A percentile compares a stretch with the other conserved stretches of the same genome.
Evolutionary conservation across 92 coral and sea anemone species (phyloP).

Genomic region (Parazoanthus swiftii): DNA sequence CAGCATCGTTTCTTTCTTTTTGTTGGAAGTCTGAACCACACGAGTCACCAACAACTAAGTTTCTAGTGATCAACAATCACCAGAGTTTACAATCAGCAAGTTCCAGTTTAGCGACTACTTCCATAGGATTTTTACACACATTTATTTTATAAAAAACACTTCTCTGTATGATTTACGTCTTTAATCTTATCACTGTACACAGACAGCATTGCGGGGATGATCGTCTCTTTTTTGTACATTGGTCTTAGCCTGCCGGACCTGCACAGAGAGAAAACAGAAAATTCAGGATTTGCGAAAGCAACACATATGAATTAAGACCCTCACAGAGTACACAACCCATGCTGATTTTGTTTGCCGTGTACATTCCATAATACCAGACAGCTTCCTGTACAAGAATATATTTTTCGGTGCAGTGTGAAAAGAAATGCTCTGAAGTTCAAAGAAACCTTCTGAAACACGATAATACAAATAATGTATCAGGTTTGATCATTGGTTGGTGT

Average conservation of each 20-base stretch:
- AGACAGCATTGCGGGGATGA: constrained; percentile 11
- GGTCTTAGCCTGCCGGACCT: not conserved
- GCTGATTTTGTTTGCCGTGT: not conserved
- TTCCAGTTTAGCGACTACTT: constrained; percentile 28
- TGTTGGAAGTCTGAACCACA: constrained; percentile 24
- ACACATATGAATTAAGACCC: not conserved
- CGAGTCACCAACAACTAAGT: not conserved
- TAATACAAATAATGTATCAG: too few species aligned
- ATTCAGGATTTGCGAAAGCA: not conserved
- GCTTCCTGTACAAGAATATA: too few species aligned
- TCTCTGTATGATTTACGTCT: constrained; percentile 42
- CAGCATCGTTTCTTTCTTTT: constrained; percentile 15
- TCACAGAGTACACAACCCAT: not conserved
- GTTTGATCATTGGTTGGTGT: too few species aligned
- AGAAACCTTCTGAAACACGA: too few species aligned
- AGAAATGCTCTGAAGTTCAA: too few species aligned
- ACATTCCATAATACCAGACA: too few species aligned
- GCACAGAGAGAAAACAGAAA: not conserved
- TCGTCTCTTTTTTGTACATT: constrained; percentile 36
- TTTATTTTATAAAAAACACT: constrained; percentile 46
- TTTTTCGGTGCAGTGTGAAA: too few species aligned
- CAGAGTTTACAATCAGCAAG: constrained; percentile 29
- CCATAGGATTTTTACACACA: constrained; percentile 38
- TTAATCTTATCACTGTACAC: constrained; percentile 32
- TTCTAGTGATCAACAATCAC: constrained; percentile 27